Conservation (phyloP, 2,113 vertebrate species). For the Mirounga angustirostris region DNA sequence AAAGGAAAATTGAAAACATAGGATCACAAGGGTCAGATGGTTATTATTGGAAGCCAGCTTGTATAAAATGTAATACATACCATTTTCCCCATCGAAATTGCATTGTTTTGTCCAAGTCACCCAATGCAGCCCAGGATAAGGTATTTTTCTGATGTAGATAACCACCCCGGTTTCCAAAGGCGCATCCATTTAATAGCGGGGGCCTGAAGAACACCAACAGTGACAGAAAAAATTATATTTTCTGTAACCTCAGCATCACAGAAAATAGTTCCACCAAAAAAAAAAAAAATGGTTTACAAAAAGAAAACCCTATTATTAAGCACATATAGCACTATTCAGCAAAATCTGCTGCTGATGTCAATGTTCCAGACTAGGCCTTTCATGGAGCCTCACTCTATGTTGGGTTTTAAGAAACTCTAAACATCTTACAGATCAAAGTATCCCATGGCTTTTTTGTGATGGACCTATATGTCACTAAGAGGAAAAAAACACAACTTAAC, state of each 20-base stretch:
- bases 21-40: conserved; percentile 54
- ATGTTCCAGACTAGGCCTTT: conserved; percentile 43
- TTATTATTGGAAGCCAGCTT: conserved; percentile 64
- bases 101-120: conserved; percentile 59
- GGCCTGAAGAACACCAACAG: conserved; percentile 57
- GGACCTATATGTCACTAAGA: neutral
- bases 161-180: conserved; percentile 74
- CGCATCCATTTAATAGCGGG: conserved; percentile 51
- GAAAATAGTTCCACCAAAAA: conserved; percentile 9
- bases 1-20: conserved; percentile 74
- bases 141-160: conserved; percentile 62
- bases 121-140: conserved; percentile 17
- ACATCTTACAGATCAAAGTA: neutral
- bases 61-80: conserved; percentile 59
- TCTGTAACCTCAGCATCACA: conserved; percentile 72
- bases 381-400: neutral
- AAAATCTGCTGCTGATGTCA: conserved; percentile 35
- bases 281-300: conserved; percentile 66
- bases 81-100: conserved; percentile 70
- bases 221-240: conserved; percentile 72
- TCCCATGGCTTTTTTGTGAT: neutral
- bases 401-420: conserved; percentile 47
- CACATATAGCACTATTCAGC: conserved; percentile 62
- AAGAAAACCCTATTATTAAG: conserved; percentile 58
- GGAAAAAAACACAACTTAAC: neutral